Evolutionary conservation across 2,113 vertebrate species (phyloP), one percentile per base, ranked within the genome.

Genomic region (Pagrus major): DNA sequence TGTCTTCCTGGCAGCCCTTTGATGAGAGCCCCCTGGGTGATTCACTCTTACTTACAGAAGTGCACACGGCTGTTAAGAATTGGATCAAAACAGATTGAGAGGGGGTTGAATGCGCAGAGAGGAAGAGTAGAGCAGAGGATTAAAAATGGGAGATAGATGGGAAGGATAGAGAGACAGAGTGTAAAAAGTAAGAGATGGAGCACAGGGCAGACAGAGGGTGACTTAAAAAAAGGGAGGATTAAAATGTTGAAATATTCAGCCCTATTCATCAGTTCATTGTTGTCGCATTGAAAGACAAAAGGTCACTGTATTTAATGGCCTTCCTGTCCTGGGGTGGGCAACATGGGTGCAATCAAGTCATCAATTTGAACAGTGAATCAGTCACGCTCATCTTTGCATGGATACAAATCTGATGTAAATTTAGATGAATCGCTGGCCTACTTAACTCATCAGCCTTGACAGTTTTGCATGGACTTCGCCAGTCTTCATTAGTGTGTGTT

Each of bases 1-100:
- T 93, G 93, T 94, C 92, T 95, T 92, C 69, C 88, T 93, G 91
- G 90, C 93, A 94, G 91, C 84, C 78, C 87, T 94, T 94, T 94
- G 92, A 95, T 94, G 91, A 91, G 86, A 92, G 84, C 82, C 93
- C 90, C 89, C 79, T 44, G 93, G 91, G 93, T 92, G 93, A 93
- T 91, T 94, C 89, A 91, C 91, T 92, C 89, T 90, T 91, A 94
- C 92, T 92, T 91, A 93, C 87, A 82, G 88, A 89, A 91, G 92
- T 86, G 89, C 86, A 74, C 88, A 86, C 60, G 81, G 91, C 91
- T 92, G 91, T 92, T 94, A 90, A 91, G 91, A 92, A 91, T 92
- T 84, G 90, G 93, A 94, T 94, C 94, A 92, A 92, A 94, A 94
- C 89, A 93, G 93, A 93, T 87, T 86, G 90, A 83, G 85, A 77